Percentiles rank a stretch among this genome's conserved stretches.
These are phyloP conservation scores for Leptopilina myrica DNA, from an alignment of 2,888 invertebrate species.

Conservation along the genomic window DNA sequence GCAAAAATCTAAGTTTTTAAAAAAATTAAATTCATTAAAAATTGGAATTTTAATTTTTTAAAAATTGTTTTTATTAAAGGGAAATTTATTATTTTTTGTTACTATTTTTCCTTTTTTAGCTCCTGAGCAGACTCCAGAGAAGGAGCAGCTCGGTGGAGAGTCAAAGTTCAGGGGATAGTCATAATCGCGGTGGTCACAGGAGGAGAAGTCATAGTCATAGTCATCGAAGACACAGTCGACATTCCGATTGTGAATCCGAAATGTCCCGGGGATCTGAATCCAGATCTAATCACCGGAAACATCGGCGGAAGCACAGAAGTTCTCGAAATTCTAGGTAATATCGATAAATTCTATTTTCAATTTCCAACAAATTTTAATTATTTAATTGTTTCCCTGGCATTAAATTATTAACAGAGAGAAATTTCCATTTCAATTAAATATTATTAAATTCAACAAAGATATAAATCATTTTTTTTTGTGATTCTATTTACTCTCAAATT, in stretches of 20 bases:
- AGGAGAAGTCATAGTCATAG: slow-evolving; percentile 84
- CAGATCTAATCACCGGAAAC: slow-evolving; percentile 85
- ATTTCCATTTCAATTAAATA: too few relatives aligned
- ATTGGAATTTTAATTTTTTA: too few relatives aligned
- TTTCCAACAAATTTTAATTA: background rate
- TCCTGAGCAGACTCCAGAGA: slow-evolving; percentile 74
- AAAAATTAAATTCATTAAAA: too few relatives aligned
- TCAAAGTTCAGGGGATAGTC: slow-evolving; percentile 90
- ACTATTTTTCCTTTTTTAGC: slow-evolving; percentile 56
- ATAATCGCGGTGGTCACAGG: slow-evolving; percentile 83
- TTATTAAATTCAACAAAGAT: too few relatives aligned
- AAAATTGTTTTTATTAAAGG: too few relatives aligned
- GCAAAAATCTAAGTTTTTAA: too few relatives aligned
- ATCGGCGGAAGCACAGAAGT: slow-evolving; percentile 84
- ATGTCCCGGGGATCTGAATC: slow-evolving; percentile 88
- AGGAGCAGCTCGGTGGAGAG: slow-evolving; percentile 91
- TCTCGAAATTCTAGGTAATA: slow-evolving; percentile 81
- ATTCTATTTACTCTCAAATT: too few relatives aligned
- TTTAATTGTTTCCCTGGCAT: too few relatives aligned
- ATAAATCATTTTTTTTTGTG: too few relatives aligned
- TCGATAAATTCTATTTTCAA: background rate
- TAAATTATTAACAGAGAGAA: too few relatives aligned
- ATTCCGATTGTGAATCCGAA: slow-evolving; percentile 94
- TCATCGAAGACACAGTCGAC: slow-evolving; percentile 86
- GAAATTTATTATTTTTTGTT: too few relatives aligned